These are phyloP conservation scores for Choristoneura fumiferana DNA, from an alignment of 1,140 invertebrate genomes.

Conservation along the genomic window DNA sequence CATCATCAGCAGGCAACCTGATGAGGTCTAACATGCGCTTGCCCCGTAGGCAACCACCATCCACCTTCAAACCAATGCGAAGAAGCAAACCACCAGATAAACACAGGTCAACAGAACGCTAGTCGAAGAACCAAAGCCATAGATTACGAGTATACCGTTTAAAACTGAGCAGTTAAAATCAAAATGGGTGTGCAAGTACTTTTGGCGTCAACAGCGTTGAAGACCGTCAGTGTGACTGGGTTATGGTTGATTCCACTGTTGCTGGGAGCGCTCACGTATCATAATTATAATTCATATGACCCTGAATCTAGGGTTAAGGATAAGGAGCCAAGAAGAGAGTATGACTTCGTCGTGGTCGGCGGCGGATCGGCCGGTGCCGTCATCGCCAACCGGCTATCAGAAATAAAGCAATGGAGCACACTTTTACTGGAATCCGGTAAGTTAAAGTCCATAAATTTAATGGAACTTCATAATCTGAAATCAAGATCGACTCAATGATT, in stretches of 20 bases:
- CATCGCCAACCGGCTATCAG: slow-evolving; percentile 92
- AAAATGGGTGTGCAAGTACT: slow-evolving; percentile 86
- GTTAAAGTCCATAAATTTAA: slow-evolving; percentile 15
- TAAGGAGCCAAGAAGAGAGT: slow-evolving; percentile 80
- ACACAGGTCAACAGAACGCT: slow-evolving; percentile 25
- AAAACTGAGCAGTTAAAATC: slow-evolving; percentile 8
- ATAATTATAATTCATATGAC: slow-evolving; percentile 89
- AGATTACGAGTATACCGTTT: slow-evolving; percentile 25
- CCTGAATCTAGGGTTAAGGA: slow-evolving; percentile 84
- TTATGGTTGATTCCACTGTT: slow-evolving; percentile 90
- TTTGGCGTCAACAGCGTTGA: slow-evolving; percentile 85
- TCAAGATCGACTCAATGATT: too few species aligned
- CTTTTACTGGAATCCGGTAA: slow-evolving; percentile 90
- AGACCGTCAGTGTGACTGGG: slow-evolving; percentile 86
- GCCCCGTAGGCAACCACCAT: slow-evolving; percentile 31
- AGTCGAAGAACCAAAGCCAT: slow-evolving; percentile 39
- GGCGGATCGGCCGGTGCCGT: slow-evolving; percentile 96
- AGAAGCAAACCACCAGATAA: slow-evolving; percentile 64
- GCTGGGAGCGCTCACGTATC: slow-evolving; percentile 89
- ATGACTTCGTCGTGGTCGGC: slow-evolving; percentile 93
- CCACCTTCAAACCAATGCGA: slow-evolving; percentile 46
- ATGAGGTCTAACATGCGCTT: slow-evolving; percentile 58
- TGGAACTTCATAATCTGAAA: too few species aligned
- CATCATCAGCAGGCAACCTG: slow-evolving; percentile 26
- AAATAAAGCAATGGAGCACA: slow-evolving; percentile 88